Evolutionary conservation across 2,797 vertebrate species (phyloP), one percentile per base, ranked within the genome.

Genomic region (Masticophis lateralis): DNA sequence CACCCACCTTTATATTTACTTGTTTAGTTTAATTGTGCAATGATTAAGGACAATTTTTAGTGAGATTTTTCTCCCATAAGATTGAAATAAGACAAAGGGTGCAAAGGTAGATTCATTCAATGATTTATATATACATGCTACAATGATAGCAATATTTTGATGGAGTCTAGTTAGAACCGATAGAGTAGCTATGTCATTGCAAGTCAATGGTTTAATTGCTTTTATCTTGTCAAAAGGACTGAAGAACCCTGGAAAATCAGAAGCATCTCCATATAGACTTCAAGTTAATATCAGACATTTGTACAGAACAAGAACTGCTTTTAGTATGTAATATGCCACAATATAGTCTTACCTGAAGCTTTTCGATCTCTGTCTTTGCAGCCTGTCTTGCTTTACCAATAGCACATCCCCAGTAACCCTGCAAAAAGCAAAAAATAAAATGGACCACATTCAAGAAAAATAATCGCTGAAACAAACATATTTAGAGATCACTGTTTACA

Each of bases 331-430:
- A n/a, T 28, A 27, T 61, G n/a, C 11, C 11, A 32, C 28, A 87
- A 16, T 43, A 43, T 32, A 53, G 11, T 37, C 94, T 74, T 97
- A 99, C 99, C 99, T 99, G 98, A 91, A 99, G 98, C 89, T 99
- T 99, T 93, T 99, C 99, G 59, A 99, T 99, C 97, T 99, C 99
- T 20, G 99, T 99, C 97, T 99, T 99, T 57, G 99, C 99, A 22
- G 99, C 99, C 95, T 99, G 99, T 94, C 99, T 99, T 91, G 99
- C 99, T 98, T 99, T 99, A 27, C 99, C 99, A 89, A 99, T 99
- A 92, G 99, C 99, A 95, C 99, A 99, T 1, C 99, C 99, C 99
- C 99, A 99, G 92, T 99, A 99, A 95, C 99, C 99, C 99, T 99
- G 32, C 88, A 94, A 94, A 79, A 87, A 88, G 2, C 5, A 92